A percentile compares a stretch with the other conserved stretches of the same genome.
These are phyloP conservation scores for Sciaenops ocellatus DNA, from an alignment of 2,797 vertebrate species.

Conservation along the genomic window DNA sequence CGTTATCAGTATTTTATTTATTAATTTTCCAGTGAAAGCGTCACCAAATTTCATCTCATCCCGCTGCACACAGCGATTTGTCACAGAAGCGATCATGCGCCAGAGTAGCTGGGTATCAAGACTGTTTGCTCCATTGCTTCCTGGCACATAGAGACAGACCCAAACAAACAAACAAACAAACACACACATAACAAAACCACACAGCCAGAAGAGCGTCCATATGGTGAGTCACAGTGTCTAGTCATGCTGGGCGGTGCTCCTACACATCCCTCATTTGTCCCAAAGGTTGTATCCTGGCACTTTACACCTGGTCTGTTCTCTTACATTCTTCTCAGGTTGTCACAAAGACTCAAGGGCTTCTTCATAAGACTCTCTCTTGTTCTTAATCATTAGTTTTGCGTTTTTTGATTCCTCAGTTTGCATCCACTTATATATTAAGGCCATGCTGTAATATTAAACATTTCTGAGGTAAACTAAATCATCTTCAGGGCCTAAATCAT, in stretches of 20 bases:
- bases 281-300: background rate
- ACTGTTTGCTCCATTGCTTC: slow-evolving; percentile 51
- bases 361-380: background rate
- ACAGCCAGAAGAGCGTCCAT: slow-evolving; percentile 40
- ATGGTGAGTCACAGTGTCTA: slow-evolving; percentile 49
- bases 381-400: background rate
- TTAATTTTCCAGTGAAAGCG: slow-evolving; percentile 33
- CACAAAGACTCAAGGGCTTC: background rate
- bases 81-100: slow-evolving; percentile 48
- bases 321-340: slow-evolving; percentile 2
- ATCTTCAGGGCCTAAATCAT: background rate
- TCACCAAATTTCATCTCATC: slow-evolving; percentile 26
- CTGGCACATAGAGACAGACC: slow-evolving; percentile 26
- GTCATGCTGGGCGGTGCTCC: slow-evolving; percentile 10
- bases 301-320: background rate
- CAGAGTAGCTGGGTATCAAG: slow-evolving; percentile 46
- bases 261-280: slow-evolving; percentile 29
- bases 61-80: slow-evolving; percentile 51
- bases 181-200: slow-evolving; percentile 26
- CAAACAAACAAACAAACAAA: slow-evolving; percentile 29
- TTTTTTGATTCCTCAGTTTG: background rate
- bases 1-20: slow-evolving; percentile 15
- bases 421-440: background rate
- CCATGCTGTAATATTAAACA: background rate
- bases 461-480: background rate